Percentiles rank a stretch among this genome's conserved stretches.
phyloP scores from a whole-genome alignment of 2,797 vertebrate species.

The Alectoris magna region DNA sequence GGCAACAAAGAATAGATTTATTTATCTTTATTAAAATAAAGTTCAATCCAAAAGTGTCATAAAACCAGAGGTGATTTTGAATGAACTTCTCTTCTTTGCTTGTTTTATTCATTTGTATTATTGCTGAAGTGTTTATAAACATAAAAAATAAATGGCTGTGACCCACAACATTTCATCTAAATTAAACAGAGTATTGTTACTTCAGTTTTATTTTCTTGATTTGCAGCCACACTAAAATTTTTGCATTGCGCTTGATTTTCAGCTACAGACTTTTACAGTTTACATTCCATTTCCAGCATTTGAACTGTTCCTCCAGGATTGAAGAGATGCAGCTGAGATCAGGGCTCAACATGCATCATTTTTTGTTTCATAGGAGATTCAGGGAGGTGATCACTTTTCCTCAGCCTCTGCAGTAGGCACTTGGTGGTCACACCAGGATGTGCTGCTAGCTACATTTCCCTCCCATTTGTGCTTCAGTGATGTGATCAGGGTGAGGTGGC shows the following conservation, averaged over 20 bases:
- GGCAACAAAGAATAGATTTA: constrained; percentile 76
- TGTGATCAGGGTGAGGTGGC: neutral
- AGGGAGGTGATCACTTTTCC: neutral
- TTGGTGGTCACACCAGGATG: neutral
- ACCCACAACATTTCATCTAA: constrained; percentile 1
- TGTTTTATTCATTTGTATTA: constrained; percentile 9
- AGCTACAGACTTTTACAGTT: neutral
- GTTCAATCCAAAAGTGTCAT: constrained; percentile 52
- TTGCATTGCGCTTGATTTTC: neutral
- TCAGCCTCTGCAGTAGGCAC: neutral
- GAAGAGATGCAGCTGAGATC: neutral
- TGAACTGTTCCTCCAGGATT: neutral
- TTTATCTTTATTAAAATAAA: too few species aligned
- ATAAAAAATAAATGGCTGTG: neutral
- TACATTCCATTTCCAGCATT: neutral
- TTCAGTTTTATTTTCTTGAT: constrained; percentile 43
- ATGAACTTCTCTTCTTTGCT: neutral
- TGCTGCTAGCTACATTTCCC: neutral
- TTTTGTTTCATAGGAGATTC: neutral
- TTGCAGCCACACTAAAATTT: constrained; percentile 26
- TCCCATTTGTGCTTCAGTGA: neutral
- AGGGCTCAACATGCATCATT: neutral
- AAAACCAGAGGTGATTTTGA: constrained; percentile 49
- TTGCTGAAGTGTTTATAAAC: constrained; percentile 41
- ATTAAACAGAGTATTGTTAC: neutral